Base-by-base conservation (phyloP, 2,888 invertebrate species). In the Beris chalybata region DNA sequence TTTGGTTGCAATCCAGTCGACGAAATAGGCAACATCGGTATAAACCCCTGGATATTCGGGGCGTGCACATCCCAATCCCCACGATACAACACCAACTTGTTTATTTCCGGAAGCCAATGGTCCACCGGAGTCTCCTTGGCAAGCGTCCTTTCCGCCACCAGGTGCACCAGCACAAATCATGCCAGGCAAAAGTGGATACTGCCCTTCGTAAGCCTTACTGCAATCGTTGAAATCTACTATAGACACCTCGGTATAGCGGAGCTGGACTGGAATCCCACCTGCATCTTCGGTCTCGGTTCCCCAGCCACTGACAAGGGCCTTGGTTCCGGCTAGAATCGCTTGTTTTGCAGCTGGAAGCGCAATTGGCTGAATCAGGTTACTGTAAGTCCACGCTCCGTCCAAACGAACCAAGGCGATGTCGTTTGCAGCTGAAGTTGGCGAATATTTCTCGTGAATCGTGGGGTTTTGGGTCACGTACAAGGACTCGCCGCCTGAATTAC, bases 371-470 rank as follows among this genome's bases (percentile, higher is more conserved):
- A 83, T 79, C 1, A 72, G 74, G 0, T 78, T 73, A 56, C 71
- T 77, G 58, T 80, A 82, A 13, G 73, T 69, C 54, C 87, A 74
- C 1, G 83, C 76, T 4, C 75, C 78, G 0, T 78, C 57, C 11
- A 12, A 48, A 43, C 6, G 2, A 3, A 55, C 71, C 32, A 72
- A 58, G 22, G 69, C 70, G 44, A 73, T 63, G 55, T 73, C 73
- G 43, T 71, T 66, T 44, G 54, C 9, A n/a, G 45, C 52, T 7
- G 29, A 73, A 2, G 70, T 44, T 5, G 73, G 65, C 64, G 73
- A 72, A 59, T 75, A 71, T 65, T 22, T 12, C 72, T 72, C 0
- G 73, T 72, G 5, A 31, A 61, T 22, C 9, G 53, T 45, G 4
- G 9, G 11, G 3, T 38, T 38, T n/a, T 57, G n/a, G 7, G 30